Evolutionary conservation across 1,140 invertebrate species (phyloP).

Genomic region (Parasteatoda tepidariorum): DNA sequence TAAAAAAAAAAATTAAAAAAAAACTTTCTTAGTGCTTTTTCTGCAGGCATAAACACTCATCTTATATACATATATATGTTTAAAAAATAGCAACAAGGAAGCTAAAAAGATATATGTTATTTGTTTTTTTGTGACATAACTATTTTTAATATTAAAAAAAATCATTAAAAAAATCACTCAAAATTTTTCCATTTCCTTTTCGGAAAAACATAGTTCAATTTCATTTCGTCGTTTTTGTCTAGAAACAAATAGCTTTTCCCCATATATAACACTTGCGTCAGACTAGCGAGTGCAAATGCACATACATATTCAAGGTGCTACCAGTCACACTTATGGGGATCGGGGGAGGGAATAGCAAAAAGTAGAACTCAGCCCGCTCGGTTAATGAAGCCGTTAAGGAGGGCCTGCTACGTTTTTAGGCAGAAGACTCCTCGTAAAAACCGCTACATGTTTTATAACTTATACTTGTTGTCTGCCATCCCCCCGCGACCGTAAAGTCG

Average conservation of each 20-base stretch:
- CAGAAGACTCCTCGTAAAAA: conserved; percentile 32
- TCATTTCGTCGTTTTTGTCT: not conserved
- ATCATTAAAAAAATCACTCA: too few species aligned
- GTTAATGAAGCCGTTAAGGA: conserved; percentile 57
- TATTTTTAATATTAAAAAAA: too few species aligned
- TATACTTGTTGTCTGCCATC: conserved; percentile 41
- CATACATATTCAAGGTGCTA: conserved; percentile 22
- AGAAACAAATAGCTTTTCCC: conserved; percentile 11
- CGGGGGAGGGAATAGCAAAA: not conserved
- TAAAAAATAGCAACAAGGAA: too few species aligned
- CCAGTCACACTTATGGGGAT: not conserved
- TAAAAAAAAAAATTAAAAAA: too few species aligned
- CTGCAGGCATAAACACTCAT: too few species aligned
- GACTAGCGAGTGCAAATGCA: not conserved
- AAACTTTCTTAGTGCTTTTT: too few species aligned
- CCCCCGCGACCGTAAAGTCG: conserved; percentile 16
- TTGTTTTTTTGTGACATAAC: too few species aligned
- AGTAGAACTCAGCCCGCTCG: conserved; percentile 48
- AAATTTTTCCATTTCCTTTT: too few species aligned
- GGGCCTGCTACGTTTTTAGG: conserved; percentile 34
- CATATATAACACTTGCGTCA: not conserved
- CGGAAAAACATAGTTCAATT: conserved; percentile 5
- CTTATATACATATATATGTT: too few species aligned
- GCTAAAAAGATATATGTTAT: too few species aligned
- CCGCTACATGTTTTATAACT: conserved; percentile 53